phyloP scores from a whole-genome alignment of 2,113 vertebrate genomes.

The Azemiops feae region DNA sequence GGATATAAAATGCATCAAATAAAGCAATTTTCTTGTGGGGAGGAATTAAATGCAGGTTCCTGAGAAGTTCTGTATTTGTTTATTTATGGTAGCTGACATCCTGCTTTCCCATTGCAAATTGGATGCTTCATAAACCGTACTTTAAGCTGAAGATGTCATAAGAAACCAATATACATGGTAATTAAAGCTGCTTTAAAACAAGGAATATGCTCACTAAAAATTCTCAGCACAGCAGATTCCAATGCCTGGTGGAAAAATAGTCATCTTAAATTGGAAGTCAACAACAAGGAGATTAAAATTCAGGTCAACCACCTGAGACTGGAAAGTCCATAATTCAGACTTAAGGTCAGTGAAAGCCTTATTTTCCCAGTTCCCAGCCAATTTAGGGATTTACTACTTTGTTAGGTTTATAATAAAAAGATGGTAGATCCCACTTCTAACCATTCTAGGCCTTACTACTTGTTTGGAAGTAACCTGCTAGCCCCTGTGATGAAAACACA shows the following conservation, averaged over 20 bases:
- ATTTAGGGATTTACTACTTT: background rate
- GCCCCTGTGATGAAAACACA: conserved; percentile 33
- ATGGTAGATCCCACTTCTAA: background rate
- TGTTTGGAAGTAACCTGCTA: conserved; percentile 37
- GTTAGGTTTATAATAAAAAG: background rate
- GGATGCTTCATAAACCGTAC: background rate
- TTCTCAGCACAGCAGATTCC: background rate
- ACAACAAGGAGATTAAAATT: background rate
- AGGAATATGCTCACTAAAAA: background rate
- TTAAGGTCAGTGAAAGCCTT: background rate
- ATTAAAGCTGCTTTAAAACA: background rate
- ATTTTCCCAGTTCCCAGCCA: background rate
- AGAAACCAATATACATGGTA: background rate
- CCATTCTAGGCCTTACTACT: background rate
- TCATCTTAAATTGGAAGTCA: background rate
- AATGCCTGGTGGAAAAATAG: background rate
- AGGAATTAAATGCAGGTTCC: background rate
- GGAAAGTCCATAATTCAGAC: background rate
- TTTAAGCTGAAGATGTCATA: background rate
- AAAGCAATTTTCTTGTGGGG: background rate
- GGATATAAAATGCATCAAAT: background rate
- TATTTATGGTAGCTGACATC: background rate
- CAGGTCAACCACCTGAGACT: background rate
- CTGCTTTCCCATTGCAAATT: background rate
- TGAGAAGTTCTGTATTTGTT: background rate